A percentile compares a stretch with the other conserved stretches of the same genome.
These are phyloP conservation scores for Protonibea diacanthus DNA, from an alignment of 2,797 vertebrate genomes.

Conservation along the genomic window DNA sequence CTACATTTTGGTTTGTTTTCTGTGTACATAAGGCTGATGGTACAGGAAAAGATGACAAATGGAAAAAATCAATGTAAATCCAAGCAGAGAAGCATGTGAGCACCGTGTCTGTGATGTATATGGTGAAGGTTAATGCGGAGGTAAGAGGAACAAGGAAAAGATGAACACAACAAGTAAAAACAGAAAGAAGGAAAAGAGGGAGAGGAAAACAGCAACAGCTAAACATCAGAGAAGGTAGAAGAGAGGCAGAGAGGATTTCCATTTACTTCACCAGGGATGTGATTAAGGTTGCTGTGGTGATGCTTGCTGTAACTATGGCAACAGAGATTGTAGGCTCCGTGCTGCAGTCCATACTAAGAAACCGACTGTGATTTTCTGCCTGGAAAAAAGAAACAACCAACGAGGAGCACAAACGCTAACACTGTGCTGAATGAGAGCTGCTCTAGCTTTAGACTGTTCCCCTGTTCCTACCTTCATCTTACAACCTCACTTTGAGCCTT, in stretches of 20 bases:
- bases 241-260: slow-evolving; percentile 31
- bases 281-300: slow-evolving; percentile 55
- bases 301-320: slow-evolving; percentile 55
- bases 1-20: no score
- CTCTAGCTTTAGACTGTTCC: no score
- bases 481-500: no score
- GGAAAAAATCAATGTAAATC: background rate
- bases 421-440: background rate
- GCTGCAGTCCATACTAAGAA: slow-evolving; percentile 23
- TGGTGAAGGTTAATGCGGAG: background rate
- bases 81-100: background rate
- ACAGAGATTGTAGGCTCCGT: slow-evolving; percentile 28
- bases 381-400: background rate
- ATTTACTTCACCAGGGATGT: slow-evolving; percentile 43
- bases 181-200: no score
- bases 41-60: background rate
- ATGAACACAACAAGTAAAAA: background rate
- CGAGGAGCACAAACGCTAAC: background rate
- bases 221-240: slow-evolving; percentile 13
- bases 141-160: background rate
- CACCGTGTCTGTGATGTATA: no score
- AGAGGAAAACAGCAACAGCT: background rate
- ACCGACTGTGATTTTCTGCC: slow-evolving; percentile 23
- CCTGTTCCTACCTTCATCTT: no score
- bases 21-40: background rate